phyloP scores from a whole-genome alignment of 2,113 vertebrate species.

The Ammodramus savannarum region DNA sequence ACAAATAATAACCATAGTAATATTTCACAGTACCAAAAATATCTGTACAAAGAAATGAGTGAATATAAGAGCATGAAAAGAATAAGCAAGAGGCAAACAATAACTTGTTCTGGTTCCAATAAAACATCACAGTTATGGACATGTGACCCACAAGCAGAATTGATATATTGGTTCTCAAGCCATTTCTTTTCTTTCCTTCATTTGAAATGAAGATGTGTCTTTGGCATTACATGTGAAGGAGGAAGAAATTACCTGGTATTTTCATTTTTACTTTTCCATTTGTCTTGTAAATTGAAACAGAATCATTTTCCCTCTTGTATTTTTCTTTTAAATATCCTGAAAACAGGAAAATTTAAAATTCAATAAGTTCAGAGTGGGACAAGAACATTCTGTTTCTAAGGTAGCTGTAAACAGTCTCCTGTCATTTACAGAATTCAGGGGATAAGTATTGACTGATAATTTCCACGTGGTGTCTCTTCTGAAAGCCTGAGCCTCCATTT shows the following conservation, averaged over 20 bases:
- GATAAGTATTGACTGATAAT: not conserved
- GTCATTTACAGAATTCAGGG: not conserved
- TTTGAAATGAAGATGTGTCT: not conserved
- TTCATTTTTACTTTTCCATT: not conserved
- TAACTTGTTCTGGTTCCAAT: conserved; percentile 60
- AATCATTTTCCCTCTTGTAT: not conserved
- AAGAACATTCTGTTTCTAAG: not conserved
- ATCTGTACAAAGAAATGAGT: conserved; percentile 19
- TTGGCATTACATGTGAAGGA: not conserved
- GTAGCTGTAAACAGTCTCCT: conserved; percentile 7
- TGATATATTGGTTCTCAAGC: not conserved
- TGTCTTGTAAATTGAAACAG: not conserved
- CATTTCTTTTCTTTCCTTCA: not conserved
- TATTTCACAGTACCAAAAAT: conserved; percentile 71
- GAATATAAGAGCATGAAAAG: not conserved
- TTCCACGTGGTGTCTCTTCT: not conserved
- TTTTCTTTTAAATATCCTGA: not conserved
- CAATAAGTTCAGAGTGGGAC: not conserved
- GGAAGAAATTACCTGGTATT: not conserved
- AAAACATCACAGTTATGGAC: conserved; percentile 19
- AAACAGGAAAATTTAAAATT: not conserved
- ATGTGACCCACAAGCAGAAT: not conserved
- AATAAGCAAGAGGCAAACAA: conserved; percentile 50
- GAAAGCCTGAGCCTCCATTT: not conserved
- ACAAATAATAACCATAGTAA: not conserved